phyloP scores from a whole-genome alignment of 2,888 invertebrate species.

The Dryobotodes eremita region DNA sequence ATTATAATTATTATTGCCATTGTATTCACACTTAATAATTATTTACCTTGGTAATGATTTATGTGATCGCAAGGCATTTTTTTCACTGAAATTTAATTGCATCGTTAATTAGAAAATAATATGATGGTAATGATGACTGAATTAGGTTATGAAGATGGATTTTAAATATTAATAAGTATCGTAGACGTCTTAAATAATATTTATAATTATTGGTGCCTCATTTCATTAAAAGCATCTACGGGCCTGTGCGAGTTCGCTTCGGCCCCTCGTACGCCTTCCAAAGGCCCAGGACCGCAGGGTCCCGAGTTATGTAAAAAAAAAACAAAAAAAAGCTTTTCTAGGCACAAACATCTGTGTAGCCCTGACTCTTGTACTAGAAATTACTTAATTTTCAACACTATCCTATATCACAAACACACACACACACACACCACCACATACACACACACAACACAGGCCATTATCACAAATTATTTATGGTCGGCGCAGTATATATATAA shows the following conservation, averaged over 20 bases:
- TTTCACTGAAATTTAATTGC: slow-evolving; percentile 18
- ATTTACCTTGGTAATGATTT: slow-evolving; percentile 26
- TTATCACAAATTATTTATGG: background rate
- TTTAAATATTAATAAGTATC: background rate
- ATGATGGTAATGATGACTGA: slow-evolving; percentile 25
- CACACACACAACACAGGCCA: too few relatives aligned
- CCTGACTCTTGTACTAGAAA: too few relatives aligned
- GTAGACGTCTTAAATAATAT: too few relatives aligned
- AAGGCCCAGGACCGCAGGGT: background rate
- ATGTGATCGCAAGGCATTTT: slow-evolving; percentile 26
- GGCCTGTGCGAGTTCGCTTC: background rate
- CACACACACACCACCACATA: too few relatives aligned
- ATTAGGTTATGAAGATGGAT: slow-evolving; percentile 15
- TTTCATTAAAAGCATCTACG: background rate
- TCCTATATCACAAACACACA: too few relatives aligned
- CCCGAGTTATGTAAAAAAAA: background rate
- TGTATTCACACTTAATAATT: slow-evolving; percentile 18
- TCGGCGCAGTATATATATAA: background rate
- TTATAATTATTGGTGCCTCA: background rate
- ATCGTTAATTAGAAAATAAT: slow-evolving; percentile 30
- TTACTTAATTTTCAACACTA: too few relatives aligned
- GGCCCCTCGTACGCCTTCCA: background rate
- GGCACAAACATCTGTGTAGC: too few relatives aligned
- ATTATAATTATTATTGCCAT: slow-evolving; percentile 39
- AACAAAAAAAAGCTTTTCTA: background rate